Conservation (phyloP, 2,113 vertebrate species). For the Beaufortia kweichowensis region DNA sequence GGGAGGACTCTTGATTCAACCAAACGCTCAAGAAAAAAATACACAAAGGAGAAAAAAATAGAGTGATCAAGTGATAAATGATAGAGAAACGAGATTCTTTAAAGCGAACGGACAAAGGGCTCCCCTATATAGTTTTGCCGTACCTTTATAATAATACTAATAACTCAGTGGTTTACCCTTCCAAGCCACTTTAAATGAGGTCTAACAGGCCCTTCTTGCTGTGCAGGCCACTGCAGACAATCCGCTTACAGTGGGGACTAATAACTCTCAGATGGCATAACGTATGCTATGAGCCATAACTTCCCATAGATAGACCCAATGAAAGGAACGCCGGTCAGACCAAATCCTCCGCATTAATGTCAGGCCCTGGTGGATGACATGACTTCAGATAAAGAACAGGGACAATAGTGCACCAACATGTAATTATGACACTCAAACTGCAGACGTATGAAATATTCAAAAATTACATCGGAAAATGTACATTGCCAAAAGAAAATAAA, state of each 20-base stretch:
- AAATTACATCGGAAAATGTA: neutral
- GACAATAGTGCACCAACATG: neutral
- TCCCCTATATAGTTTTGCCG: conserved; percentile 83
- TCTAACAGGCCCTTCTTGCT: conserved; percentile 79
- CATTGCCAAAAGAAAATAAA: neutral
- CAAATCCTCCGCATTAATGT: neutral
- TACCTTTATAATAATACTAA: conserved; percentile 82
- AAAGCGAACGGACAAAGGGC: conserved; percentile 61
- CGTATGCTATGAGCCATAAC: conserved; percentile 67
- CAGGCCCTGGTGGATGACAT: neutral
- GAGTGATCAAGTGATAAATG: conserved; percentile 2
- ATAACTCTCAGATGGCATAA: conserved; percentile 85
- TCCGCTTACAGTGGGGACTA: conserved; percentile 80
- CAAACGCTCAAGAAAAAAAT: conserved; percentile 12
- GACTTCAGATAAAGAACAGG: neutral
- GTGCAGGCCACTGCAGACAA: conserved; percentile 76
- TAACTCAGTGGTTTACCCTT: conserved; percentile 79
- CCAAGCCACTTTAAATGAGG: conserved; percentile 85
- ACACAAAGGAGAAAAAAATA: neutral
- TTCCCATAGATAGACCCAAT: conserved; percentile 69
- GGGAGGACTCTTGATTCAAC: conserved; percentile 24
- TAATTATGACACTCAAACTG: neutral
- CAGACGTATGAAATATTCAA: neutral
- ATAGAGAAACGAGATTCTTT: conserved; percentile 9
- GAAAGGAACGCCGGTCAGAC: conserved; percentile 25